Conservation (phyloP, 2,797 vertebrate species). For the Enteromius afrohamiltoni region DNA sequence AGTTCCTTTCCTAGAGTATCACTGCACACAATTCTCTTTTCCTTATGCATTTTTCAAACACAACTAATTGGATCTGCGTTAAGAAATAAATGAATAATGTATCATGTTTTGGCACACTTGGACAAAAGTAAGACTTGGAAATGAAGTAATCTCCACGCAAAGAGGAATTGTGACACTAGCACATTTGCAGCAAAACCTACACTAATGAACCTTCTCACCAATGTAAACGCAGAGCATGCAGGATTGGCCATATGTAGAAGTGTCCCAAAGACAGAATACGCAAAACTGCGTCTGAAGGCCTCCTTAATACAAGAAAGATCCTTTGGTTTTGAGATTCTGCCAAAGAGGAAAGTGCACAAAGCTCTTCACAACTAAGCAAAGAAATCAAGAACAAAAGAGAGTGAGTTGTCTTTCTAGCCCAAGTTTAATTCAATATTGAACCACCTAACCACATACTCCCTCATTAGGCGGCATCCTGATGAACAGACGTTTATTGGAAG, state of each 20-base stretch:
- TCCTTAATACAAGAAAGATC: neutral
- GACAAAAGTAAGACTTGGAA: neutral
- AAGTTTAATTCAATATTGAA: conserved; percentile 32
- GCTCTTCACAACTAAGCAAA: conserved; percentile 14
- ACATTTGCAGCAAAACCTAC: neutral
- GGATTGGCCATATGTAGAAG: neutral
- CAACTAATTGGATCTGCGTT: conserved; percentile 21
- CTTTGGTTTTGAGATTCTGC: conserved; percentile 11
- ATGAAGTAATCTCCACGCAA: neutral
- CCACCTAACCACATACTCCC: conserved; percentile 8
- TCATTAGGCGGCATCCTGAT: conserved; percentile 11
- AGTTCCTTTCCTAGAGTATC: conserved; percentile 7
- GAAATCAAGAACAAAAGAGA: conserved; percentile 34
- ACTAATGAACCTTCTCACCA: conserved; percentile 18
- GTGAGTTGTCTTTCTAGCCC: conserved; percentile 10
- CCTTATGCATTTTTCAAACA: conserved; percentile 30
- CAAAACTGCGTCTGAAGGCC: neutral
- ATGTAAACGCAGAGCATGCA: neutral
- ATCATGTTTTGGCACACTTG: conserved; percentile 25
- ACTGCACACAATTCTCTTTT: conserved; percentile 7
- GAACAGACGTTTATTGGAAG: conserved; percentile 35
- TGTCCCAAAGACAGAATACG: neutral
- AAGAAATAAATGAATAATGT: conserved; percentile 41
- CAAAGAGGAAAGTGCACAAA: neutral
- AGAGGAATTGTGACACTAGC: neutral